Conservation (phyloP, 2,113 vertebrate species). For the Holacanthus passer region DNA sequence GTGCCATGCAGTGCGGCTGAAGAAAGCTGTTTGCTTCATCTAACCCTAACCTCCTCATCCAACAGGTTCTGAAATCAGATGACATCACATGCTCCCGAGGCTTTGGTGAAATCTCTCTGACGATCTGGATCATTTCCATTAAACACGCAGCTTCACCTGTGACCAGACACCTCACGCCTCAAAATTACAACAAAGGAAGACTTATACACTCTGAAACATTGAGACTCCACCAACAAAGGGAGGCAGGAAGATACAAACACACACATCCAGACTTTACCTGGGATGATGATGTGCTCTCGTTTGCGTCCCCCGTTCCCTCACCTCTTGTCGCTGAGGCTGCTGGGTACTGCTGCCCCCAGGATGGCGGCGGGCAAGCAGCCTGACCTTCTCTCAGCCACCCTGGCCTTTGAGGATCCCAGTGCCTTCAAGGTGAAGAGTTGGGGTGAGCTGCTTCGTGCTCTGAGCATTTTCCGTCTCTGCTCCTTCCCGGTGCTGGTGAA, state of each 20-base stretch:
- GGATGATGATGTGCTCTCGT: conserved; percentile 62
- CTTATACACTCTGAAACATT: not conserved
- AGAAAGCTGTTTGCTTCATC: not conserved
- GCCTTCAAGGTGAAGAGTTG: conserved; percentile 85
- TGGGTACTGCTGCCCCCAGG: conserved; percentile 48
- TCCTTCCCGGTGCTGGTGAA: conserved; percentile 85
- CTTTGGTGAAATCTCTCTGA: not conserved
- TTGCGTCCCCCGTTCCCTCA: conserved; percentile 48
- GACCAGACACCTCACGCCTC: not conserved
- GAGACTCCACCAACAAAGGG: not conserved
- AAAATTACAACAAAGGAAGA: not conserved
- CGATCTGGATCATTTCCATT: conserved; percentile 4
- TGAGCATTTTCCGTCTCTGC: conserved; percentile 84
- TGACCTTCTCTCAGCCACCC: not conserved
- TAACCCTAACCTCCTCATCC: not conserved
- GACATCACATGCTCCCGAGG: not conserved
- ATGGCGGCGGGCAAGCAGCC: conserved; percentile 6
- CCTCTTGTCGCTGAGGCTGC: conserved; percentile 52
- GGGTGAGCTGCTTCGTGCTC: conserved; percentile 83
- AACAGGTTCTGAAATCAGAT: conserved; percentile 1
- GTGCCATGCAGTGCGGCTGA: too few species aligned
- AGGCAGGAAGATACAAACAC: not conserved
- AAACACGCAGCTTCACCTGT: not conserved
- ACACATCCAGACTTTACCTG: not conserved
- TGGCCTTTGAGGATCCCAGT: conserved; percentile 83